Conservation (phyloP, 2,797 vertebrate genomes). For the Danionella dracula region DNA sequence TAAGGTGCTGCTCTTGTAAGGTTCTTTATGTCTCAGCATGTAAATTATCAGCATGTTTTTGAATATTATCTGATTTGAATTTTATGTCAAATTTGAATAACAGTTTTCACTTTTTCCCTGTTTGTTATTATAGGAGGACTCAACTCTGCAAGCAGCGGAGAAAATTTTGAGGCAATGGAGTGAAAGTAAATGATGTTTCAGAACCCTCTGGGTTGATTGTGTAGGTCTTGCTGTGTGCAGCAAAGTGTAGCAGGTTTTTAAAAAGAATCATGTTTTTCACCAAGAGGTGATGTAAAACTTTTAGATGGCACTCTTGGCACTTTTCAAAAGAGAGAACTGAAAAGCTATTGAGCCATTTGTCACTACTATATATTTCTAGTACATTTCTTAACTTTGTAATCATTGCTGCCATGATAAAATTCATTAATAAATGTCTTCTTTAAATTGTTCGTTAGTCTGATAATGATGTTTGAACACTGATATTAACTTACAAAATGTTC, state of each 20-base stretch:
- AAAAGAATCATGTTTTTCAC: not conserved
- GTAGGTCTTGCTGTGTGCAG: no score
- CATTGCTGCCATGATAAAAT: not conserved
- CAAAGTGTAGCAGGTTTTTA: not conserved
- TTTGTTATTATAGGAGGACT: constrained; percentile 72
- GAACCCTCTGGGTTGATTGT: not conserved
- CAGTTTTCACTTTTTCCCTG: not conserved
- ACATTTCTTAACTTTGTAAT: not conserved
- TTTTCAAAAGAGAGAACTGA: not conserved
- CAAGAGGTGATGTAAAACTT: not conserved
- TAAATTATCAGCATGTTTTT: no score
- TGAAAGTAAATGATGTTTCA: constrained; percentile 40
- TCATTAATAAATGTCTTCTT: no score
- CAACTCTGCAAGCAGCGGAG: constrained; percentile 80
- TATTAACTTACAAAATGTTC: no score
- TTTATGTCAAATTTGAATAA: not conserved
- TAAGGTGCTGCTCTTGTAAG: no score
- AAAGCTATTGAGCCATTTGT: not conserved
- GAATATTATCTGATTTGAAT: no score
- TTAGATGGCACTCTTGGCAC: not conserved
- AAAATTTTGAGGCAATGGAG: constrained; percentile 79
- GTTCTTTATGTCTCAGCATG: no score
- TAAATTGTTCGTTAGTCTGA: no score
- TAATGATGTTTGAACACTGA: no score
- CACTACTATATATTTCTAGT: not conserved